Evolutionary conservation across 1,140 invertebrate species (phyloP), one percentile per base, ranked within the genome.

Genomic region (Chironomus striatipennis): DNA sequence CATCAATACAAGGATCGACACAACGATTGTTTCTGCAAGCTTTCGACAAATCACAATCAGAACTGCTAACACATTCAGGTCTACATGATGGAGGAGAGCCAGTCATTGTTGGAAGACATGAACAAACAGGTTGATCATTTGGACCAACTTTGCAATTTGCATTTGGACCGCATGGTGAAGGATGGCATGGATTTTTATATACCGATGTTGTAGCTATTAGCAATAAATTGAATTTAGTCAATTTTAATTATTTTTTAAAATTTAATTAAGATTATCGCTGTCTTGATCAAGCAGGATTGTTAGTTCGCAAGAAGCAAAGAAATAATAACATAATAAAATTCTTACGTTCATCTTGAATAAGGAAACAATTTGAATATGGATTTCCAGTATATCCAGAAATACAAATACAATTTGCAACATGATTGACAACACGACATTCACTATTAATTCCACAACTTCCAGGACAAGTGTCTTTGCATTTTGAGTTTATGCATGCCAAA

Each of bases 1-100:
- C 91, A 57, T n/a, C 7, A 15, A 88, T 89, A 79, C 93, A 95
- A 15, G 92, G 92, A 82, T 95, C 89, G 74, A 85, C 84, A 82
- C 93, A 95, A 83, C 92, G 92, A 76, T 90, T 89, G 79, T 87
- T 88, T 34, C 90, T 88, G 79, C 93, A 96, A 70, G 91, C 88
- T 78, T 88, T 85, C 73, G 88, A 87, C n/a, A 89, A 86, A 2
- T 88, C 81, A 82, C 93, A 95, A 77, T 95, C 92, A 3, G 90
- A 88, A 78, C 92, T 90, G 6, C 89, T 84, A 17, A 90, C 86
- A 80, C 93, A 95, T 83, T 93, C 90, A 1, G 91, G 91, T 77
- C 91, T 85, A 78, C 92, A 93, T 74, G 89, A 89, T 80, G 90
- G 88, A n/a, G 92, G 91, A 80, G 92, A 90, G 78, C 91, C 92